Conservation (phyloP, 2,797 vertebrate species). For the Falco novaeseelandiae region DNA sequence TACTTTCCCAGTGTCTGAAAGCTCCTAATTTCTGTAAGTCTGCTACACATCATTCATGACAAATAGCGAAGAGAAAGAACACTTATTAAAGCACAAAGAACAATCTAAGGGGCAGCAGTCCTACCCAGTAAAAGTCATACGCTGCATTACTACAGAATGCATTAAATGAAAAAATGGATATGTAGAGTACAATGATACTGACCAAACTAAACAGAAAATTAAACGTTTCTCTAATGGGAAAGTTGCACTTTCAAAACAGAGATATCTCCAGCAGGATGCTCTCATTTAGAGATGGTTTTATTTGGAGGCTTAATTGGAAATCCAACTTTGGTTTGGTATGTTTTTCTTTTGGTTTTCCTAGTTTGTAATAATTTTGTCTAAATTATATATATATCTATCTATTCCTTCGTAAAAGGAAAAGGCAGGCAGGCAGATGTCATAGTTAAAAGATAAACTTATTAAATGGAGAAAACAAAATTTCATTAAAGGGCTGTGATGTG, state of each 20-base stretch:
- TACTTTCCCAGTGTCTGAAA: slow-evolving; percentile 7
- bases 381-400: background rate
- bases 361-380: slow-evolving; percentile 28
- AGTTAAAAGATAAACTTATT: slow-evolving; percentile 45
- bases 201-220: background rate
- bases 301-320: background rate
- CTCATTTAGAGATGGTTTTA: background rate
- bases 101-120: background rate
- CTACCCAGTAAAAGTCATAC: background rate
- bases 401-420: background rate
- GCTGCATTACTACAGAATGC: background rate
- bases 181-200: background rate
- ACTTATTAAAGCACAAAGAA: background rate
- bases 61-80: background rate
- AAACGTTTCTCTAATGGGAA: slow-evolving; percentile 7
- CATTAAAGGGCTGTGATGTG: slow-evolving; percentile 20
- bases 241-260: slow-evolving; percentile 6
- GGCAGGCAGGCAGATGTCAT: background rate
- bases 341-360: background rate
- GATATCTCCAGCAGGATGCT: background rate
- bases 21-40: background rate
- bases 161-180: background rate
- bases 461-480: slow-evolving; percentile 12
- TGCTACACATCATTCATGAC: background rate
- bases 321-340: background rate